Evolutionary conservation across 2,113 vertebrate species (phyloP).

Genomic region (Petrocephalus zakoni): DNA sequence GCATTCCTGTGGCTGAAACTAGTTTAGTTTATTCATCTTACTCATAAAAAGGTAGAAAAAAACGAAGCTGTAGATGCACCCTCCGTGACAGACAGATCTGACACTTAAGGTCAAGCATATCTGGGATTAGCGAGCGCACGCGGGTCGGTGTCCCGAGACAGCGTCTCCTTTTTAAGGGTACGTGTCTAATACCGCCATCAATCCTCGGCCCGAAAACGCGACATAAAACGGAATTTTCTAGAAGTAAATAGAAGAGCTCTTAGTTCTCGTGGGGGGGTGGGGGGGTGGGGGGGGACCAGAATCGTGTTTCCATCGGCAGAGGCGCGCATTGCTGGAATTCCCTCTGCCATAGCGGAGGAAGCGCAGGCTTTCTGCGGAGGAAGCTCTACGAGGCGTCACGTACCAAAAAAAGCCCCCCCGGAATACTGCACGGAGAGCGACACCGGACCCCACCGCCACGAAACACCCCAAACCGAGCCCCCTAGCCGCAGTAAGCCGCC

Average conservation of each 20-base stretch:
- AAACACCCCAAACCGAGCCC: not conserved
- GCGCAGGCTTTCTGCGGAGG: not conserved
- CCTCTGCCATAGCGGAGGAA: slow-evolving; percentile 11
- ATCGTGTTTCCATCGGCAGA: not conserved
- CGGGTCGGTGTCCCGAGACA: not conserved
- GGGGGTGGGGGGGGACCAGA: not conserved
- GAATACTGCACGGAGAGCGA: not conserved
- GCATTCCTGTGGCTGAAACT: not conserved
- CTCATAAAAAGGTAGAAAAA: not conserved
- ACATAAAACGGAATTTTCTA: slow-evolving; percentile 6
- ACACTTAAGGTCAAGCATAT: not conserved
- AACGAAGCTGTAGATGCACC: not conserved
- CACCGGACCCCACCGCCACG: not conserved
- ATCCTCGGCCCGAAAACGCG: not conserved
- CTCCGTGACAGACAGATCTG: not conserved
- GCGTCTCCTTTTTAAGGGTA: not conserved
- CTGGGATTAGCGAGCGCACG: not conserved
- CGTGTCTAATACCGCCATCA: not conserved
- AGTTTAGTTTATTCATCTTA: not conserved
- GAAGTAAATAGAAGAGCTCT: slow-evolving; percentile 16
- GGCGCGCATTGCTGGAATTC: slow-evolving; percentile 8
- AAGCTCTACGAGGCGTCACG: not conserved
- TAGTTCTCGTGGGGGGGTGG: not conserved
- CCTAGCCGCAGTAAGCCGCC: not conserved
- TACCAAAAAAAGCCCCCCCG: slow-evolving; percentile 1